Base-by-base conservation (phyloP, 2,797 vertebrate species). In the Cossypha niveicapilla region DNA sequence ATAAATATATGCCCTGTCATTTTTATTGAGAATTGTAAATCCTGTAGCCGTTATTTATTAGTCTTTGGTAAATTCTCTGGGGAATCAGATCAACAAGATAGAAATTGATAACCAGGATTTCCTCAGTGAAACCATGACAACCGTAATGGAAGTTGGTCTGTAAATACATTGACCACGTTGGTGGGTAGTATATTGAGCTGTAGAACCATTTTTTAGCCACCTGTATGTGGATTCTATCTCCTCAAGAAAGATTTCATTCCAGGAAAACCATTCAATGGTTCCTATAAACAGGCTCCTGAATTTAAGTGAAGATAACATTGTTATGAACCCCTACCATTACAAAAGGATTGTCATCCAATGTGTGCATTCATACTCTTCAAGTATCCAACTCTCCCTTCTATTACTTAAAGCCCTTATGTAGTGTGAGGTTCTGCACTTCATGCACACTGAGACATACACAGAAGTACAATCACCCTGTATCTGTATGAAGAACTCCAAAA, bases 231-330 rank as follows among this genome's bases (percentile, higher is more conserved):
- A 32, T 25, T 53, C 61, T 92, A 42, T 60, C 53, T 90, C 30
- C 48, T 70, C 27, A 74, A 80, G 44, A 54, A 76, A 54, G 25
- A 77, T 25, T 77, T 24, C 14, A 77, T 83, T 60, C 73, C 28
- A 60, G 35, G 44, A n/a, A 80, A 88, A 63, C 44, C 6, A n/a
- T 56, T 70, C 44, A 77, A 13, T 24, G 18, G 2, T 76, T 86
- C 42, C 30, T 71, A 24, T 48, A 75, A 75, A 57, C 13, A 88
- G 14, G 22, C 21, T 34, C 19, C 34, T 27, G 19, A 41, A 63
- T 48, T 70, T 80, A 80, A 73, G 23, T 39, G 60, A 84, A 58
- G 8, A 25, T n/a, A 66, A 47, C 0, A 0, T 28, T 2, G 0
- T 60, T 54, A 34, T 39, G 37, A 87, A 41, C 17, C 13, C 22